A percentile compares a stretch with the other conserved stretches of the same genome.
These are phyloP conservation scores for Limnephilus marmoratus DNA, from an alignment of 2,888 invertebrate species.

Conservation along the genomic window DNA sequence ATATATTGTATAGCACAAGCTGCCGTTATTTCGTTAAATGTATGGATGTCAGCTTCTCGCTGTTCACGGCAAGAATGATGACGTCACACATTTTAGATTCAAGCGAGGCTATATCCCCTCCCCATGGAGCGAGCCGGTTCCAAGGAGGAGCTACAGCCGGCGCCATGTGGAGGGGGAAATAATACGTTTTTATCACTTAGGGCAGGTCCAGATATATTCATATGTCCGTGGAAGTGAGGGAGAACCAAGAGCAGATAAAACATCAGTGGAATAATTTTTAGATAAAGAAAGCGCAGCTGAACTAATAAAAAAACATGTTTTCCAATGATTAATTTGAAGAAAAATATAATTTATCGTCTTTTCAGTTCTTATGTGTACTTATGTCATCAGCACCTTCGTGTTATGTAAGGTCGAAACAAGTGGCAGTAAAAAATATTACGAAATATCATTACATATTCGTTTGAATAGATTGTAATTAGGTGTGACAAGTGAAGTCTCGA, in stretches of 20 bases:
- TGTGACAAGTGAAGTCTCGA: not conserved
- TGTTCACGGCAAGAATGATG: too few relatives aligned
- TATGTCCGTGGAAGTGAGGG: not conserved
- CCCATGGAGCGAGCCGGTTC: too few relatives aligned
- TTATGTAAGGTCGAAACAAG: not conserved
- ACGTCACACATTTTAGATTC: too few relatives aligned
- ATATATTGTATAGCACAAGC: too few relatives aligned
- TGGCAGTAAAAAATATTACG: not conserved
- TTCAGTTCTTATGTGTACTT: not conserved
- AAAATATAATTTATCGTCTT: not conserved
- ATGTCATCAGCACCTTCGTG: not conserved
- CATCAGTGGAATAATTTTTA: not conserved
- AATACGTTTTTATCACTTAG: too few relatives aligned
- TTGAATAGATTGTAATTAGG: not conserved
- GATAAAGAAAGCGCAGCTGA: constrained; percentile 13
- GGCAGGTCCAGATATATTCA: too few relatives aligned
- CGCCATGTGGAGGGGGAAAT: too few relatives aligned
- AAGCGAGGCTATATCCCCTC: too few relatives aligned
- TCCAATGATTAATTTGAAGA: not conserved
- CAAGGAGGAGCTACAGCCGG: too few relatives aligned
- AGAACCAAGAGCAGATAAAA: not conserved
- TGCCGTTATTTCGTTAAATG: too few relatives aligned
- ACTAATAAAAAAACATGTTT: not conserved
- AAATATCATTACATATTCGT: not conserved
- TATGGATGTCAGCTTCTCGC: too few relatives aligned